phyloP scores from a whole-genome alignment of 2,888 invertebrate species.

The Psylliodes chrysocephalus region DNA sequence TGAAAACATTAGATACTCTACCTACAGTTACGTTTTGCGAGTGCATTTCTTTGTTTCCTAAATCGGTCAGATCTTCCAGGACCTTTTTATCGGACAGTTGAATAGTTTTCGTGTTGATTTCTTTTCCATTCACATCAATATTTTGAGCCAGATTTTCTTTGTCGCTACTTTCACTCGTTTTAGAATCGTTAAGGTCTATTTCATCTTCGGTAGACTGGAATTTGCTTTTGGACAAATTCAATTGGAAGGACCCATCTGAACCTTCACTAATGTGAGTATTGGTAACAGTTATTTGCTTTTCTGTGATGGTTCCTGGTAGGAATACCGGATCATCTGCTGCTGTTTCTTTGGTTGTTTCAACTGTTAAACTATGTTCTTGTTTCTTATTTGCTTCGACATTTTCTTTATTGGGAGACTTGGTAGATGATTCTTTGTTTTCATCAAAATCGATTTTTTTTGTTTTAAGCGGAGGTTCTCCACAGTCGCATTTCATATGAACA shows the following conservation, averaged over 20 bases:
- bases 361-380: no score
- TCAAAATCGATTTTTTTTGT: background rate
- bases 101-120: background rate
- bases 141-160: slow-evolving; percentile 41
- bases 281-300: background rate
- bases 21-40: slow-evolving; percentile 18
- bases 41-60: slow-evolving; percentile 7
- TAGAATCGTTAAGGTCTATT: slow-evolving; percentile 37
- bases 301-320: background rate
- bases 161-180: slow-evolving; percentile 39
- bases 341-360: no score
- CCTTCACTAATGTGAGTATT: slow-evolving; percentile 26
- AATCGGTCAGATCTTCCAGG: background rate
- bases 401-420: background rate
- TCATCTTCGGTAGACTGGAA: slow-evolving; percentile 14
- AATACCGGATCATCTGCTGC: slow-evolving; percentile 5
- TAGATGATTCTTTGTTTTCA: background rate
- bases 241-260: slow-evolving; percentile 42
- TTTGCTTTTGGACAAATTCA: slow-evolving; percentile 32
- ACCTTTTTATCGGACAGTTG: background rate
- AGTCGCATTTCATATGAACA: background rate
- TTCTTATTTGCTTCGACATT: no score
- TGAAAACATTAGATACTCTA: slow-evolving; percentile 46
- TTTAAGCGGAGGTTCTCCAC: background rate
- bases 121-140: background rate